Evolutionary conservation across 2,888 invertebrate species (phyloP).

Genomic region (Apodemia zela): DNA sequence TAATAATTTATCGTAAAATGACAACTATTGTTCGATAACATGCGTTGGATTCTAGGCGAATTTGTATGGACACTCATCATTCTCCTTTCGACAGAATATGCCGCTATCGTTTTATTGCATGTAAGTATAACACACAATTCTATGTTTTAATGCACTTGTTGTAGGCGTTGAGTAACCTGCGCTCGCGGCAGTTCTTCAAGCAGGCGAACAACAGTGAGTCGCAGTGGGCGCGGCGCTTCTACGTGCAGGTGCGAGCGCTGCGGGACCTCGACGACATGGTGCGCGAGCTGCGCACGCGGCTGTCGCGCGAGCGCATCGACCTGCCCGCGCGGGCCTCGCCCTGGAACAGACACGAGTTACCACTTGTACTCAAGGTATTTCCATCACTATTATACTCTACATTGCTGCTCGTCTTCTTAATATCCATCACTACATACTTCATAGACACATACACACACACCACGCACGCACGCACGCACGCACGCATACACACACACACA

Average conservation of each 20-base stretch:
- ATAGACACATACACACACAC: too few relatives aligned
- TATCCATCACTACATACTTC: too few relatives aligned
- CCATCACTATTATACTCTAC: not conserved
- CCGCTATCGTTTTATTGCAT: too few relatives aligned
- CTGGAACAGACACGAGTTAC: constrained; percentile 55
- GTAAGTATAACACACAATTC: constrained; percentile 16
- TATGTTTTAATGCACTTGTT: not conserved
- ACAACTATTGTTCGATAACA: too few relatives aligned
- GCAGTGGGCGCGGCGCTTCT: constrained; percentile 85
- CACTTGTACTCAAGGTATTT: constrained; percentile 57
- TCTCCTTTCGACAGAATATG: too few relatives aligned
- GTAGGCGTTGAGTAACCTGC: constrained; percentile 85
- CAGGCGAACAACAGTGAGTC: constrained; percentile 63
- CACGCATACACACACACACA: too few relatives aligned
- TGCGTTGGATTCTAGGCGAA: too few relatives aligned
- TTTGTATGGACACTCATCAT: too few relatives aligned
- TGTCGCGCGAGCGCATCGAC: constrained; percentile 81
- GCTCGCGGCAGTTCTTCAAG: constrained; percentile 79
- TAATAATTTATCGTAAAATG: too few relatives aligned
- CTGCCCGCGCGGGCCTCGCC: constrained; percentile 57
- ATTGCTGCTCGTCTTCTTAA: not conserved
- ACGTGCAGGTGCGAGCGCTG: constrained; percentile 85
- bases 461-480: too few relatives aligned
- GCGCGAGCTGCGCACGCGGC: constrained; percentile 83
- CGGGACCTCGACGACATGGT: constrained; percentile 87